These are phyloP conservation scores for Patiria miniata DNA, from an alignment of 35 echinoderm and acorn worm genomes.

Conservation along the genomic window DNA sequence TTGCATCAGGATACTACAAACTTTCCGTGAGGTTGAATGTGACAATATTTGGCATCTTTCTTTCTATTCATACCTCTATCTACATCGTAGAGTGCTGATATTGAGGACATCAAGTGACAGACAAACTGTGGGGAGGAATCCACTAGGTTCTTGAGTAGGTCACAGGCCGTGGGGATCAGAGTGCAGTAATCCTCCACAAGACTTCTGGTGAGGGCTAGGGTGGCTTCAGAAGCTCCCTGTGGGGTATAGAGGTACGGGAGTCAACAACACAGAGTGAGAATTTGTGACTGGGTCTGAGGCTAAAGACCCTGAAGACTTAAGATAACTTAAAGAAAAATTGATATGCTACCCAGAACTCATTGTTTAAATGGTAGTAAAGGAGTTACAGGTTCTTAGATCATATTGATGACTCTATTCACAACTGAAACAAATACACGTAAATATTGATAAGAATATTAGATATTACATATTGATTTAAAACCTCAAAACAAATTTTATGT, in stretches of 20 bases:
- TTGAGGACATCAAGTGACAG: not conserved
- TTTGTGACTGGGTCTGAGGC: not conserved
- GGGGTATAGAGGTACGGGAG: not conserved
- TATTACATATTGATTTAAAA: no score
- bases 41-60: no score
- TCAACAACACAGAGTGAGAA: not conserved
- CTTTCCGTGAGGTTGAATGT: no score
- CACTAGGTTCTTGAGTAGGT: constrained; percentile 6
- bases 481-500: no score
- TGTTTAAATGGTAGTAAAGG: no score
- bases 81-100: not conserved
- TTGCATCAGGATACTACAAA: no score
- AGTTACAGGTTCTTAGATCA: no score
- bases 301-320: not conserved
- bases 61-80: constrained; percentile 9
- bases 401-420: no score
- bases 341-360: not conserved
- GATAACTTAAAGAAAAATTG: not conserved
- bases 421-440: no score
- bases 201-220: constrained; percentile 7
- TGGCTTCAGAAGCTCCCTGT: constrained; percentile 17
- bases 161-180: not conserved
- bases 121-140: constrained; percentile 24
- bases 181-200: constrained; percentile 42
- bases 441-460: no score